Conservation (phyloP, 2,888 invertebrate genomes). For the Acholoe squamosa region DNA sequence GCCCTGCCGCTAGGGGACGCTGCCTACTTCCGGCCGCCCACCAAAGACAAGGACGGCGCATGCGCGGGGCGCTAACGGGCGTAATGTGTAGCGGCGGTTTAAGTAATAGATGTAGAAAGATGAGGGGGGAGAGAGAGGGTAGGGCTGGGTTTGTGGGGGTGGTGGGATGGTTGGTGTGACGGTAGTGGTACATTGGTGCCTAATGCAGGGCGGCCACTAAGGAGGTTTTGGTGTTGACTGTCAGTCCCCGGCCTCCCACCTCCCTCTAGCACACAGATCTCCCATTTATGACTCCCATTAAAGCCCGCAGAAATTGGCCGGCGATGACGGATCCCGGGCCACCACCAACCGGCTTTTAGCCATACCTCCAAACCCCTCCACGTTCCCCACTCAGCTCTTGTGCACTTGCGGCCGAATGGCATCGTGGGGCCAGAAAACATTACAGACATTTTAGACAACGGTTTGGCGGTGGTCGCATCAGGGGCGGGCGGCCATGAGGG, state of each 20-base stretch:
- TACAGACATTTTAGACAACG: slow-evolving; percentile 41
- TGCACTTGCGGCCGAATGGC: slow-evolving; percentile 29
- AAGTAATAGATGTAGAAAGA: slow-evolving; percentile 28
- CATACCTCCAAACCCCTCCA: not conserved
- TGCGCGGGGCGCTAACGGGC: not conserved
- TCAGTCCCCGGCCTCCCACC: not conserved
- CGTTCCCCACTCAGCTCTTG: not conserved
- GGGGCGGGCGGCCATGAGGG: not conserved
- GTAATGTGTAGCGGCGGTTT: slow-evolving; percentile 1
- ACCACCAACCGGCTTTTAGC: not conserved
- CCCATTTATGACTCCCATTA: slow-evolving; percentile 20
- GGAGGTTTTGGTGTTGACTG: slow-evolving; percentile 44
- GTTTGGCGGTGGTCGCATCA: slow-evolving; percentile 34
- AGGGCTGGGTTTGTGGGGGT: not conserved
- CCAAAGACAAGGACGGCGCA: slow-evolving; percentile 5
- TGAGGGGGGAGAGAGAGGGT: not conserved
- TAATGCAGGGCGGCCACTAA: not conserved
- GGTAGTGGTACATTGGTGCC: not conserved
- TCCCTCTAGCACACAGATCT: not conserved
- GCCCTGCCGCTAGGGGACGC: not conserved
- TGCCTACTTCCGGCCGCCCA: slow-evolving; percentile 12
- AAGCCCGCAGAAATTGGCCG: slow-evolving; percentile 38
- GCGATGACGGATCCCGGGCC: slow-evolving; percentile 12
- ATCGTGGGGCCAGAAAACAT: slow-evolving; percentile 17
- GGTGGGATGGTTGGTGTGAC: not conserved